Evolutionary conservation across 2,113 vertebrate species (phyloP).

Genomic region (Scomber japonicus): DNA sequence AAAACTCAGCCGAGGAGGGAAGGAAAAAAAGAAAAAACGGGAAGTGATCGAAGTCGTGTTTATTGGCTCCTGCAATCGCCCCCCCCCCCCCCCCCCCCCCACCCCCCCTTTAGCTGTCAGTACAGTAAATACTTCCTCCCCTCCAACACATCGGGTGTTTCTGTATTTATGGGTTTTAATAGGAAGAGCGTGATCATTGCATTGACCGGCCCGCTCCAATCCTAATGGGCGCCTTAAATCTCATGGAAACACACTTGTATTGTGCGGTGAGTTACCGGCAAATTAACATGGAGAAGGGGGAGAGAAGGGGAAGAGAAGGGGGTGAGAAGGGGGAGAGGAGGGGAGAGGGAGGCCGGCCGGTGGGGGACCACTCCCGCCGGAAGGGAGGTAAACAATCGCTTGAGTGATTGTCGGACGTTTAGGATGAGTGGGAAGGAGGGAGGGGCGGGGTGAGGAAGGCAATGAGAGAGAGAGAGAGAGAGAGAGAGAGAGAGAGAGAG

Average conservation of each 20-base stretch:
- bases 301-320: background rate
- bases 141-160: constrained; percentile 36
- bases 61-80: constrained; percentile 65
- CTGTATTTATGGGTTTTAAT: constrained; percentile 86
- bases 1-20: constrained; percentile 30
- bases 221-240: constrained; percentile 81
- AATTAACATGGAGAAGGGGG: constrained; percentile 77
- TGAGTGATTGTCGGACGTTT: constrained; percentile 77
- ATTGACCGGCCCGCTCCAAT: constrained; percentile 76
- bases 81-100: constrained; percentile 26
- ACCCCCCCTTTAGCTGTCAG: constrained; percentile 35
- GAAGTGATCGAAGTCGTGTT: constrained; percentile 61
- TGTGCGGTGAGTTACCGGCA: constrained; percentile 79
- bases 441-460: constrained; percentile 16
- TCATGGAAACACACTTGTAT: constrained; percentile 66
- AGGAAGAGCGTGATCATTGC: constrained; percentile 76
- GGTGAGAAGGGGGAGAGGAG: too few relatives aligned
- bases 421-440: constrained; percentile 32
- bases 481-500: too few relatives aligned
- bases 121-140: constrained; percentile 74
- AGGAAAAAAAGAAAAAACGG: constrained; percentile 3
- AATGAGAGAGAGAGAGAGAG: background rate
- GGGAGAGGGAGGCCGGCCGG: too few relatives aligned
- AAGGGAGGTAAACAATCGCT: constrained; percentile 70
- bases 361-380: constrained; percentile 33